A percentile compares a stretch with the other conserved stretches of the same genome.
These are phyloP conservation scores for Notolepis coatsorum DNA, from an alignment of 2,797 vertebrate genomes.

Conservation along the genomic window DNA sequence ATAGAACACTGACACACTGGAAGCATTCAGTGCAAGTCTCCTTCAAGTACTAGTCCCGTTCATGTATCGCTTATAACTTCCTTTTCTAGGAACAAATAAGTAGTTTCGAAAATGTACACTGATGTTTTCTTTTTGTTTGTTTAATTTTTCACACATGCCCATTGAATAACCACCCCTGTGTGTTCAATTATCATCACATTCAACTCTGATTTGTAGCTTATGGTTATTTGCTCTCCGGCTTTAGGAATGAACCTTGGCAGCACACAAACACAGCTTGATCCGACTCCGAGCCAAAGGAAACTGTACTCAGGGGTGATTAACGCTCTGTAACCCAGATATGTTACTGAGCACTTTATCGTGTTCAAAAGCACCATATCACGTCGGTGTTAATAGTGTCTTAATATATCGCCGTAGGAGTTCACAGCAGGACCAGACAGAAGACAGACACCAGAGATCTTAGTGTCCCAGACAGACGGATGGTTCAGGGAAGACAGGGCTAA, in stretches of 20 bases:
- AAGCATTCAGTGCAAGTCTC: conserved; percentile 25
- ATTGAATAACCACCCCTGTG: conserved; percentile 30
- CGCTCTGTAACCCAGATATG: conserved; percentile 51
- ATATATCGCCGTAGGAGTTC: conserved; percentile 11
- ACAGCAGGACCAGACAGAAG: conserved; percentile 9
- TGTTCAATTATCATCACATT: conserved; percentile 38
- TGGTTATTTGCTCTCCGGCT: conserved; percentile 54
- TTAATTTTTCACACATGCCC: conserved; percentile 23
- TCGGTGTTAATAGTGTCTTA: conserved; percentile 5
- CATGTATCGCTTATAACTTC: conserved; percentile 15
- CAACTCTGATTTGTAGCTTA: conserved; percentile 42
- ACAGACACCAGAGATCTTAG: conserved; percentile 1
- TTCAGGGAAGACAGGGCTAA: not conserved
- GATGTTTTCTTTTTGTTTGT: not conserved
- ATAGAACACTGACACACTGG: conserved; percentile 9
- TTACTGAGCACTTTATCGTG: conserved; percentile 46
- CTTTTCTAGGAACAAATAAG: conserved; percentile 9
- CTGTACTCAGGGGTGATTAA: conserved; percentile 51
- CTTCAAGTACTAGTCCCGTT: conserved; percentile 18
- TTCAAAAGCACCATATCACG: conserved; percentile 25
- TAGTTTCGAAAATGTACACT: not conserved
- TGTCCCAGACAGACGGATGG: not conserved
- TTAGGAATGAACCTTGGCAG: conserved; percentile 62
- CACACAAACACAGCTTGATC: conserved; percentile 44
- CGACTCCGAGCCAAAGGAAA: conserved; percentile 62